Conservation (phyloP, 92 coral and sea anemone genomes). For the Blastomussa wellsi region DNA sequence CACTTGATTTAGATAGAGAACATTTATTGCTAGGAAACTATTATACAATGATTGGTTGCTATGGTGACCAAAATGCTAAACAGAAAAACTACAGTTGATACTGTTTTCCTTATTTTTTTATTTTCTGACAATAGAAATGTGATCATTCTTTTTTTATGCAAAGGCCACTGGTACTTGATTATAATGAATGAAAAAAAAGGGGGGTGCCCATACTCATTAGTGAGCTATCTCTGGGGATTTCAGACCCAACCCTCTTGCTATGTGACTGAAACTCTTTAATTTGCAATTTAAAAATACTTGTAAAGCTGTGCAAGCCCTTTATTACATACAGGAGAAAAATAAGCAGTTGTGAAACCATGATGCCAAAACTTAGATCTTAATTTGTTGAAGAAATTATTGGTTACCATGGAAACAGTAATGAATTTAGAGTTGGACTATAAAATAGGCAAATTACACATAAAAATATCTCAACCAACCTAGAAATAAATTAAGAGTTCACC, state of each 20-base stretch:
- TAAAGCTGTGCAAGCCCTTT: constrained; percentile 11
- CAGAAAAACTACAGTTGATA: too few relatives aligned
- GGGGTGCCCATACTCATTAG: constrained; percentile 39
- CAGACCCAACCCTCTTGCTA: constrained; percentile 12
- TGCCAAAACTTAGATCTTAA: constrained; percentile 30
- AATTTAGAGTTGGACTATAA: constrained; percentile 19
- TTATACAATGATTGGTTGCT: too few relatives aligned
- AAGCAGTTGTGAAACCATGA: constrained; percentile 30
- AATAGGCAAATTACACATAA: constrained; percentile 24
- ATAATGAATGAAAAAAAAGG: constrained; percentile 37
- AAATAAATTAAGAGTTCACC: neutral
- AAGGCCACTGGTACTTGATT: constrained; percentile 37
- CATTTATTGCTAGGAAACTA: too few relatives aligned
- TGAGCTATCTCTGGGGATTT: constrained; percentile 35
- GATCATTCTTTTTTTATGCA: constrained; percentile 37
- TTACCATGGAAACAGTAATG: constrained; percentile 20
- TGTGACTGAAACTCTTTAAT: neutral
- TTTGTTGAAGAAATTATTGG: constrained; percentile 29
- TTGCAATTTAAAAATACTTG: neutral
- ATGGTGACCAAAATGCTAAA: too few relatives aligned
- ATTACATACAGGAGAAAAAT: constrained; percentile 9
- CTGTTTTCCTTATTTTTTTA: constrained; percentile 24
- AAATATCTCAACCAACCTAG: constrained; percentile 15
- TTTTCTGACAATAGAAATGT: constrained; percentile 40
- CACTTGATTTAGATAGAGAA: too few relatives aligned